Percentiles rank a stretch among this genome's conserved stretches.
phyloP scores from a whole-genome alignment of 2,113 vertebrate species.

The Ptilonorhynchus violaceus region DNA sequence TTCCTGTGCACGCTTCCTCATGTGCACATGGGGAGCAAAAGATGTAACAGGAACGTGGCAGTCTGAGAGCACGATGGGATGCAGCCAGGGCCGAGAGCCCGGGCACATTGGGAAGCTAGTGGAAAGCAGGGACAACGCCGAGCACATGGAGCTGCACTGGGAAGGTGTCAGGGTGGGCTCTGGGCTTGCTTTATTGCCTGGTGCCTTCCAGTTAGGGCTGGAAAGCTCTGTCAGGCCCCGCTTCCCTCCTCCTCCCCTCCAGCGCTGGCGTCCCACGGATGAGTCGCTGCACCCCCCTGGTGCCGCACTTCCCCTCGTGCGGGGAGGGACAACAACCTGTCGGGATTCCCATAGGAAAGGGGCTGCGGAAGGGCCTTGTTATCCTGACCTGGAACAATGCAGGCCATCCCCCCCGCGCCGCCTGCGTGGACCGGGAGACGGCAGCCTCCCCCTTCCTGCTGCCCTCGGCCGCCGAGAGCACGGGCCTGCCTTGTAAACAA shows the following conservation, averaged over 20 bases:
- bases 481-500: neutral
- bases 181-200: neutral
- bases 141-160: accelerated
- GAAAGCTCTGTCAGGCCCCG: neutral
- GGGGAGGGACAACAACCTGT: neutral
- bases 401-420: neutral
- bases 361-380: conserved; percentile 14
- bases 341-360: neutral
- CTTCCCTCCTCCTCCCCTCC: neutral
- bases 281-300: neutral
- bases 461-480: accelerated
- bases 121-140: neutral
- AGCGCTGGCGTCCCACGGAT: accelerated
- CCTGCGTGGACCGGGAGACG: accelerated
- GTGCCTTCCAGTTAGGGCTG: accelerated
- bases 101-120: neutral
- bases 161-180: neutral
- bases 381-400: conserved; percentile 22
- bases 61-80: accelerated
- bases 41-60: neutral
- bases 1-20: accelerated
- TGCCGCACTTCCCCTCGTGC: neutral
- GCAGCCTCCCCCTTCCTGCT: conserved; percentile 19
- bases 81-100: neutral
- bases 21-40: neutral